phyloP scores from a whole-genome alignment of 2,113 vertebrate genomes.

The Petrocephalus zakoni region DNA sequence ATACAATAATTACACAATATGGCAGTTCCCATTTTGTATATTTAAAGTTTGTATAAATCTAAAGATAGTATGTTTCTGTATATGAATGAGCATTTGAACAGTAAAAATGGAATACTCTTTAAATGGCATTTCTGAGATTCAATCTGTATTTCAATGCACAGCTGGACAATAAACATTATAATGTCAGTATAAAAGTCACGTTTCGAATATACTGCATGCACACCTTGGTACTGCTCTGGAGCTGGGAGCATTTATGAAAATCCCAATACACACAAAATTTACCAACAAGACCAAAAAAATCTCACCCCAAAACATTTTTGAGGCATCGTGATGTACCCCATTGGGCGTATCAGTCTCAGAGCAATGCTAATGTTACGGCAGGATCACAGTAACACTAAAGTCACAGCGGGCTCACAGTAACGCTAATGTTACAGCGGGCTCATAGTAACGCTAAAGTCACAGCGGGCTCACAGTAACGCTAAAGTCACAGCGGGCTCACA shows the following conservation, averaged over 20 bases:
- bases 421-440: background rate
- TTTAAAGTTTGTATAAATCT: slow-evolving; percentile 22
- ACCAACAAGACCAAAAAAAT: background rate
- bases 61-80: slow-evolving; percentile 21
- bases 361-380: background rate
- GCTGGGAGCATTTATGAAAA: background rate
- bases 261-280: background rate
- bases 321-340: background rate
- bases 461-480: too few species aligned
- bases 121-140: slow-evolving; percentile 18
- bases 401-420: background rate
- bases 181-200: background rate
- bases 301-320: background rate
- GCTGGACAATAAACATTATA: background rate
- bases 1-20: slow-evolving; percentile 20
- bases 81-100: slow-evolving; percentile 9
- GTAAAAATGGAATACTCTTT: slow-evolving; percentile 21
- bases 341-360: background rate
- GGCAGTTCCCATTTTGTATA: slow-evolving; percentile 14
- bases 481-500: background rate
- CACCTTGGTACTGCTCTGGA: background rate
- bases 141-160: slow-evolving; percentile 14
- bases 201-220: background rate
- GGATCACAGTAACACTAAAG: background rate
- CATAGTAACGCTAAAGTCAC: background rate